phyloP scores from a whole-genome alignment of 2,888 invertebrate genomes.

The Erannis defoliaria region DNA sequence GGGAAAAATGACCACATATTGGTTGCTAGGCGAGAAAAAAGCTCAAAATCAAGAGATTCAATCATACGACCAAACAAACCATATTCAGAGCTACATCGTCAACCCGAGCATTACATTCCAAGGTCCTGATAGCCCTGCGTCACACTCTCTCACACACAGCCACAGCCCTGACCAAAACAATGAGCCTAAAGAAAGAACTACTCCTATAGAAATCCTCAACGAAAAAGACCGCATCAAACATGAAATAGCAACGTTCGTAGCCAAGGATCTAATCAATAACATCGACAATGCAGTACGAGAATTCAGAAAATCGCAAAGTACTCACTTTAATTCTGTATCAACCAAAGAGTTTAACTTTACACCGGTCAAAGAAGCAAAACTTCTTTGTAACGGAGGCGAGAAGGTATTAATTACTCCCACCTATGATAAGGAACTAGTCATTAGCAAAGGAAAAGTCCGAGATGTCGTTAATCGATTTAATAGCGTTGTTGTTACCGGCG shows the following conservation, averaged over 20 bases:
- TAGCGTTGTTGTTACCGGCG: slow-evolving; percentile 59
- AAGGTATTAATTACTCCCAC: slow-evolving; percentile 75
- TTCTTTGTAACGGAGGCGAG: slow-evolving; percentile 66
- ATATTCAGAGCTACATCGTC: slow-evolving; percentile 52
- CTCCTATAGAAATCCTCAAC: slow-evolving; percentile 65
- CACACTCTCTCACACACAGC: slow-evolving; percentile 74
- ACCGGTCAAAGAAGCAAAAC: slow-evolving; percentile 49
- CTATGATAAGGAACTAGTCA: slow-evolving; percentile 78
- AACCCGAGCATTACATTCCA: slow-evolving; percentile 82
- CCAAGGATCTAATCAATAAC: slow-evolving; percentile 80
- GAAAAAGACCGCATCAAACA: slow-evolving; percentile 80
- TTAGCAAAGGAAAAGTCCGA: slow-evolving; percentile 81
- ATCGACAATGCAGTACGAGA: slow-evolving; percentile 77
- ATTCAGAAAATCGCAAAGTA: slow-evolving; percentile 77
- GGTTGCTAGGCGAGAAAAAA: slow-evolving; percentile 92
- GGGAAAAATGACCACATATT: slow-evolving; percentile 95
- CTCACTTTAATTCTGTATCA: slow-evolving; percentile 56
- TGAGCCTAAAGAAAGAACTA: slow-evolving; percentile 64
- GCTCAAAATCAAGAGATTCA: slow-evolving; percentile 51
- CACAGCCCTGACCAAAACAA: slow-evolving; percentile 71
- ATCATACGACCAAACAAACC: slow-evolving; percentile 54
- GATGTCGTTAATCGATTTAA: slow-evolving; percentile 82
- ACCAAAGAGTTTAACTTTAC: slow-evolving; percentile 26
- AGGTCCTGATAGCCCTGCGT: slow-evolving; percentile 81
- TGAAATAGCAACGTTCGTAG: slow-evolving; percentile 80